Conservation (phyloP, 2,888 invertebrate species). For the Leucoma salicis region DNA sequence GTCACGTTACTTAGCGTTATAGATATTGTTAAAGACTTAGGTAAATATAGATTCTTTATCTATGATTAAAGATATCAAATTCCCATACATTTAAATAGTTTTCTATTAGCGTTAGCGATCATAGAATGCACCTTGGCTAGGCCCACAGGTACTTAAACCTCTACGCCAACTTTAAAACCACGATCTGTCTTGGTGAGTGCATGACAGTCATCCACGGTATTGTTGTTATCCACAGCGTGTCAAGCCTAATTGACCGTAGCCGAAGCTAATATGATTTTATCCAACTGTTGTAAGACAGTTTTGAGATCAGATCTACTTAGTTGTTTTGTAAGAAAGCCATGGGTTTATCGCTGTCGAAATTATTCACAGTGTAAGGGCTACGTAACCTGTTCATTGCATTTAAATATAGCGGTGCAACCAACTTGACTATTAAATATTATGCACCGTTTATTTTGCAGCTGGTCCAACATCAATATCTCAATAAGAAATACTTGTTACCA, state of each 20-base stretch:
- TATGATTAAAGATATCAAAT: no score
- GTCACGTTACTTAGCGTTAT: no score
- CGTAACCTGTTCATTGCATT: conserved; percentile 13
- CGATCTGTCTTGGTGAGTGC: not conserved
- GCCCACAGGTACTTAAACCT: no score
- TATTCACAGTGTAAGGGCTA: conserved; percentile 11
- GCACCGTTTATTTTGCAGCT: no score
- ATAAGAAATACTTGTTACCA: no score
- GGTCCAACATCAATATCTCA: no score
- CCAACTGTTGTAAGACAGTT: conserved; percentile 44
- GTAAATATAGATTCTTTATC: no score
- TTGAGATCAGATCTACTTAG: conserved; percentile 33
- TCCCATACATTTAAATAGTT: no score
- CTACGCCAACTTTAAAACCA: no score
- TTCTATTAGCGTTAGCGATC: no score
- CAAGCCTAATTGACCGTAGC: conserved; percentile 36
- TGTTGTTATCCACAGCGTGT: conserved; percentile 29
- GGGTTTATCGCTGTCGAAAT: conserved; percentile 31
- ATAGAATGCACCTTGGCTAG: no score
- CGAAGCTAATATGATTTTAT: conserved; percentile 49
- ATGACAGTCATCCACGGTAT: not conserved
- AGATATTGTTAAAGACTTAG: no score
- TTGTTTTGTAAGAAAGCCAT: conserved; percentile 46
- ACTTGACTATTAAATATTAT: not conserved
- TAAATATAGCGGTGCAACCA: conserved; percentile 6